Conservation (phyloP, 2,113 vertebrate genomes). For the Elaphurus davidianus region DNA sequence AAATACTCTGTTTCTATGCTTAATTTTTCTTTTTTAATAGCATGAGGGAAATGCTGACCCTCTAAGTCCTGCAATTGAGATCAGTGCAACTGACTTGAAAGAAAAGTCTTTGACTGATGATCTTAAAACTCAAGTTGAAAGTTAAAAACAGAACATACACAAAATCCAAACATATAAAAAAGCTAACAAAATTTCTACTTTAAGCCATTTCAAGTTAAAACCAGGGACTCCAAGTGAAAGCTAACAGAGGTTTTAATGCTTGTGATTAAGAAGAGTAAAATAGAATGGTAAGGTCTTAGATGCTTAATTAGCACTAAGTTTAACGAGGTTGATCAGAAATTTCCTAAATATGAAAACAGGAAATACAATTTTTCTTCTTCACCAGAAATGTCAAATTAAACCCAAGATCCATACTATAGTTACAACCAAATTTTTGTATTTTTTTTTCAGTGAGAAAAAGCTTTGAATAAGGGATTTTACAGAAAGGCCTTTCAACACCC, state of each 20-base stretch:
- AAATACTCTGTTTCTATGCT: constrained; percentile 38
- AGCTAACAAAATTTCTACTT: constrained; percentile 59
- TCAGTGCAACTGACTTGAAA: constrained; percentile 51
- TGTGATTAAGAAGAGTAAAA: constrained; percentile 33
- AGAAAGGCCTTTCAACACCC: constrained; percentile 50
- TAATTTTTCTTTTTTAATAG: constrained; percentile 42
- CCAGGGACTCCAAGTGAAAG: constrained; percentile 33
- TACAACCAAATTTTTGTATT: background rate
- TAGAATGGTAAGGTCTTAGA: constrained; percentile 15
- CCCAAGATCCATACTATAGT: constrained; percentile 35
- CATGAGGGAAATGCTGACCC: constrained; percentile 40
- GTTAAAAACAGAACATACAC: constrained; percentile 67
- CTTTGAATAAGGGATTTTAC: constrained; percentile 60
- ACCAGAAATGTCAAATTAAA: constrained; percentile 55
- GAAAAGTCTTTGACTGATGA: constrained; percentile 63
- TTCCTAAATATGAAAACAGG: constrained; percentile 54
- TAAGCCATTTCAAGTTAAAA: constrained; percentile 58
- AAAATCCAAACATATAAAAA: constrained; percentile 65
- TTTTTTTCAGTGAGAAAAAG: constrained; percentile 43
- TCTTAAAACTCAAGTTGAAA: constrained; percentile 68
- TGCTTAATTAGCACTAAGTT: constrained; percentile 61
- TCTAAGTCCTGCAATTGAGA: constrained; percentile 39
- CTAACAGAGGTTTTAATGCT: constrained; percentile 44
- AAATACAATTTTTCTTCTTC: constrained; percentile 43
- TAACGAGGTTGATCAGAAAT: constrained; percentile 64